Evolutionary conservation across 2,888 invertebrate species (phyloP), one percentile per base, ranked within the genome.

Genomic region (Osedax fenrisi): DNA sequence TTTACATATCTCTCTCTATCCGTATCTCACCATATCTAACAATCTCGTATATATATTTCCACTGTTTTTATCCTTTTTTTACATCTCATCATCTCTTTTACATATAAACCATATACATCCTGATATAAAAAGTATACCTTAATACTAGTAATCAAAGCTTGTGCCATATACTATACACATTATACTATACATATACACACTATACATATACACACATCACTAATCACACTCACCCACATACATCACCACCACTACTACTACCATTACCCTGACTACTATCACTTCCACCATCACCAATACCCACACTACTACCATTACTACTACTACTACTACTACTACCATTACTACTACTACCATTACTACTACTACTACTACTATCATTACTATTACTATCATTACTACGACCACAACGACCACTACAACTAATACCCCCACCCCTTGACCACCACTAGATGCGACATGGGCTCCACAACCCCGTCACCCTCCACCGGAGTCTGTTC

Each of bases 401-500:
- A 41, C 41, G 5, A 41, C 41, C 41, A 10, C 41, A 5, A 41
- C 41, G 5, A 41, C 41, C 41, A 5, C 41, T 41, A 41, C 41
- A 10, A 41, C 41, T 41, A 17, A 5, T 10, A 10, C 41, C 41
- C 5, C 41, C 17, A 41, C 41, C 41, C 41, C 41, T 41, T 10
- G 5, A 41, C 41, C 41, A 10, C 41, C 41, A 41, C 41, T 41
- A 68, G 68, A 26, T 83, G 83, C 76, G 76, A 78, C 27, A 79
- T 80, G 74, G 79, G 79, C 2, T 82, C 82, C 0, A 80, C 80
- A n/a, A 80, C 77, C 13, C 79, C 81, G 5, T 74, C 78, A 2
- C 83, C 83, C 0, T 67, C 78, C 21, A 77, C 74, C 26, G 80
- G 79, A 23, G 75, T 78, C 3, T 83, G 83, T 77, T 77, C 79